phyloP scores from a whole-genome alignment of 2,113 vertebrate genomes.

The Hassar affinis region DNA sequence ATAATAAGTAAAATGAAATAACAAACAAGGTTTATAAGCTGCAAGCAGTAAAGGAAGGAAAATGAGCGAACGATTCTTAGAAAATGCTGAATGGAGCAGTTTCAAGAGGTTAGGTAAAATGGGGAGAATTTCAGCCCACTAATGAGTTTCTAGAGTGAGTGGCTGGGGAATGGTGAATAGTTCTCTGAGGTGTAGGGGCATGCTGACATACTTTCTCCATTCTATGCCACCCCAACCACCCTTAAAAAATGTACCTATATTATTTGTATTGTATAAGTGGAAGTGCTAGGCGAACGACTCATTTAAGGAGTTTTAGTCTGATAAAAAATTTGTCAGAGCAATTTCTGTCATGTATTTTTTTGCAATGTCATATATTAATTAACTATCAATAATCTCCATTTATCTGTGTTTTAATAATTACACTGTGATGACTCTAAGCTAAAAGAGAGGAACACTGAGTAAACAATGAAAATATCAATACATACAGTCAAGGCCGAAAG shows the following conservation, averaged over 20 bases:
- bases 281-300: background rate
- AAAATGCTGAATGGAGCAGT: constrained; percentile 65
- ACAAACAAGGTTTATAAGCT: constrained; percentile 30
- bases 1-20: constrained; percentile 42
- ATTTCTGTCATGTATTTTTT: background rate
- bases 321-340: background rate
- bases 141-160: constrained; percentile 62
- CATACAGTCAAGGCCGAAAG: no score
- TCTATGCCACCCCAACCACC: background rate
- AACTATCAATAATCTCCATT: background rate
- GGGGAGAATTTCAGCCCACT: constrained; percentile 62
- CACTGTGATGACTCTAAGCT: background rate
- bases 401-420: background rate
- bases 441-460: background rate
- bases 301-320: background rate
- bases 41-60: constrained; percentile 37
- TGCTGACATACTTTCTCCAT: constrained; percentile 66
- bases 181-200: constrained; percentile 56
- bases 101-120: constrained; percentile 54
- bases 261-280: no score
- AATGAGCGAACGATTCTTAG: constrained; percentile 44
- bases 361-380: background rate
- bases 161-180: constrained; percentile 51
- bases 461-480: constrained; percentile 12
- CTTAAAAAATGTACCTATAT: constrained; percentile 22